Evolutionary conservation across 2,113 vertebrate genomes (phyloP).

Genomic region (Origma solitaria): DNA sequence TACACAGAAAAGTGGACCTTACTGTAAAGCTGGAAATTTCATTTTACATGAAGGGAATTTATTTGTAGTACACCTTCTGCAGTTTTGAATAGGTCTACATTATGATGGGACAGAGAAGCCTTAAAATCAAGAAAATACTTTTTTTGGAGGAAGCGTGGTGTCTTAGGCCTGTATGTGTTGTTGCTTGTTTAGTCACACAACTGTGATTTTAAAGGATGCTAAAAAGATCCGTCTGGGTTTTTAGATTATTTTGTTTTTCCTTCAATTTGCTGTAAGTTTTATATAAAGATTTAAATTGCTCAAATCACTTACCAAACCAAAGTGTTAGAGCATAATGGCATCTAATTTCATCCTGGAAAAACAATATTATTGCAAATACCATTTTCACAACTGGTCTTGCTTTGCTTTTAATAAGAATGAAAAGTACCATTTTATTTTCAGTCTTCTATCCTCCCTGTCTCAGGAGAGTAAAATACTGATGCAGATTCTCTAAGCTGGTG

Average conservation of each 20-base stretch:
- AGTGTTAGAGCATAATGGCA: background rate
- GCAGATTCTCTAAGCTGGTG: background rate
- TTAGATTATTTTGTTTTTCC: background rate
- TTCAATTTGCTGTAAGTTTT: background rate
- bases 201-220: background rate
- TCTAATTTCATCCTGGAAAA: background rate
- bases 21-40: background rate
- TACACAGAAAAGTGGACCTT: background rate
- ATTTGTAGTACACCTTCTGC: background rate
- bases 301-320: background rate
- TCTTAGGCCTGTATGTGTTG: background rate
- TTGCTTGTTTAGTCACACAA: background rate
- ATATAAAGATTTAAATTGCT: background rate
- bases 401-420: background rate
- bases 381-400: background rate
- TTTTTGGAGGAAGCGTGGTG: fast-evolving
- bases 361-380: background rate
- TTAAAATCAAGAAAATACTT: background rate
- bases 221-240: background rate
- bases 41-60: background rate
- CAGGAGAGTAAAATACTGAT: background rate
- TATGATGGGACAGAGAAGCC: background rate
- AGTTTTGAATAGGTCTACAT: background rate
- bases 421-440: background rate
- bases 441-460: background rate